A percentile compares a stretch with the other conserved stretches of the same genome.
These are phyloP conservation scores for Nudaria mundana DNA, from an alignment of 2,888 invertebrate species.

Conservation along the genomic window DNA sequence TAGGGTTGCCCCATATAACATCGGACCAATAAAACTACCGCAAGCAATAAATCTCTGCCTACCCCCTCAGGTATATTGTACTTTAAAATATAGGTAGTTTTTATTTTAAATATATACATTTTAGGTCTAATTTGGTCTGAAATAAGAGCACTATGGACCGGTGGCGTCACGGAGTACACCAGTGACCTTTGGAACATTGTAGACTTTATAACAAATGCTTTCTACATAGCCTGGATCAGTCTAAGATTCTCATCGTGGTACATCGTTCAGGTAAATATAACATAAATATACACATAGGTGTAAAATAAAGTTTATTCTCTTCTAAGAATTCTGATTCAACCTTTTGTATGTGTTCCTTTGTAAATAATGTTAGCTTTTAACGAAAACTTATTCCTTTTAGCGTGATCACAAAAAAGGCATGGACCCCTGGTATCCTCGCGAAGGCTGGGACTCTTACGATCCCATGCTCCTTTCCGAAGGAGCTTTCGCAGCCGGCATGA, in stretches of 20 bases:
- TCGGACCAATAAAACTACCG: too few species aligned
- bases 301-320: too few species aligned
- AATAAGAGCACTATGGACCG: constrained; percentile 94
- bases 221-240: constrained; percentile 96
- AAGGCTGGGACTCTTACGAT: constrained; percentile 96
- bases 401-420: constrained; percentile 85
- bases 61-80: too few species aligned
- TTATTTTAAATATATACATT: too few species aligned
- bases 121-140: constrained; percentile 98
- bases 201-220: constrained; percentile 97
- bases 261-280: constrained; percentile 90
- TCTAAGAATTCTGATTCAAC: too few species aligned
- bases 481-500: constrained; percentile 98
- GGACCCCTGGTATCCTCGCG: constrained; percentile 92
- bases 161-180: constrained; percentile 94
- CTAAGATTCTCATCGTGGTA: constrained; percentile 94
- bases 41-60: too few species aligned
- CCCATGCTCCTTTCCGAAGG: constrained; percentile 97
- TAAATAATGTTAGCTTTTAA: not conserved
- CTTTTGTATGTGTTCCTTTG: too few species aligned
- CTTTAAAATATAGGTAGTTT: too few species aligned
- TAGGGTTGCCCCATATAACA: too few species aligned
- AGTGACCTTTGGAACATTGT: constrained; percentile 99
- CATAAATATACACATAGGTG: too few species aligned
- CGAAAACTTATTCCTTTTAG: constrained; percentile 56